Evolutionary conservation across 2,113 vertebrate species (phyloP).

Genomic region (Porphyrio hochstetteri): DNA sequence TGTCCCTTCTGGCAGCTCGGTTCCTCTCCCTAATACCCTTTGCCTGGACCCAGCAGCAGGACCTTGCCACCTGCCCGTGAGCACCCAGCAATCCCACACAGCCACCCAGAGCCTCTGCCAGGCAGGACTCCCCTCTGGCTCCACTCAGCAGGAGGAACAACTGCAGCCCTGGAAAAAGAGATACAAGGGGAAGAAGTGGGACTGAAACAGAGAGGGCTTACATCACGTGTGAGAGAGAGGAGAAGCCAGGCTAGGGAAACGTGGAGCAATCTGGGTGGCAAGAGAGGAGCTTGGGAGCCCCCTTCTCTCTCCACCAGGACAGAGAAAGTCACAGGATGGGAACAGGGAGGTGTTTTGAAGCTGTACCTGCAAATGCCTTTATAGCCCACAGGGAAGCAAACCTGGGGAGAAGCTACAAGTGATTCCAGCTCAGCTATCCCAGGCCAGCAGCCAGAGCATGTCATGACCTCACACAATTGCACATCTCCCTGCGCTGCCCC

Average conservation of each 20-base stretch:
- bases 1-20: background rate
- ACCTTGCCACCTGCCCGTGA: background rate
- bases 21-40: background rate
- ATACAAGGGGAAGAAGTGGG: background rate
- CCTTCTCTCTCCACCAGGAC: background rate
- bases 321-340: background rate
- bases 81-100: background rate
- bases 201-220: background rate
- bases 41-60: background rate
- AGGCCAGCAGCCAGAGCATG: background rate
- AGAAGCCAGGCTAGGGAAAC: background rate
- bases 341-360: background rate
- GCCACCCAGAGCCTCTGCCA: background rate
- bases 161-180: background rate
- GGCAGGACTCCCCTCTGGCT: background rate
- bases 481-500: background rate
- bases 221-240: background rate
- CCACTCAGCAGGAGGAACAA: background rate
- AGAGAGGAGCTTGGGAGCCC: background rate
- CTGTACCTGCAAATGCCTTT: background rate
- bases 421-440: background rate
- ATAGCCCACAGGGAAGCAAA: background rate
- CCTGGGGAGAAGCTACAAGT: background rate
- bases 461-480: background rate
- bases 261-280: fast-evolving